phyloP scores from a whole-genome alignment of 1,140 invertebrate species.

The Diuraphis noxia region DNA sequence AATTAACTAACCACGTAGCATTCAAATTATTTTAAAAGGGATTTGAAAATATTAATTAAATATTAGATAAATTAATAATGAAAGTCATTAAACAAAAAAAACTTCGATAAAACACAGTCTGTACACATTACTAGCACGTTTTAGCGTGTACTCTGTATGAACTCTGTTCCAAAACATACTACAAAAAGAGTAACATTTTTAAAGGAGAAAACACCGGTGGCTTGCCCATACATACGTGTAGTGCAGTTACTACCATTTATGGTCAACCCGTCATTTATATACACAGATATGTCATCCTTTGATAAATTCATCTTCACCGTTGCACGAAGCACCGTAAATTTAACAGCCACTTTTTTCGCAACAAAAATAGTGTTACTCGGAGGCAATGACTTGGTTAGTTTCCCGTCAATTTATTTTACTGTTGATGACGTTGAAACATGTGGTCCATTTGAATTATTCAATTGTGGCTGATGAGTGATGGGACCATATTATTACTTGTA shows the following conservation, averaged over 20 bases:
- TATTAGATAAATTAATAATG: too few species aligned
- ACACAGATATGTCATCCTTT: constrained; percentile 19
- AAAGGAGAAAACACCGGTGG: background rate
- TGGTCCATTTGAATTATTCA: background rate
- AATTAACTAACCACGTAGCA: background rate
- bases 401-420: constrained; percentile 7
- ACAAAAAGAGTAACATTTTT: background rate
- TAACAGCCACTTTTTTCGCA: background rate
- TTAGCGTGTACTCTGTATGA: background rate
- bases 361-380: background rate
- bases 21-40: background rate
- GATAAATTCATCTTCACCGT: constrained; percentile 16
- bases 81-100: background rate
- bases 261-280: background rate
- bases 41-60: background rate
- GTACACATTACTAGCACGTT: background rate
- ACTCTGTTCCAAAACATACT: background rate
- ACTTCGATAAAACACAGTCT: background rate
- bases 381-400: constrained; percentile 9
- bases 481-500: background rate
- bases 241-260: background rate
- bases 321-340: constrained; percentile 8
- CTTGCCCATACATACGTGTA: background rate
- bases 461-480: background rate
- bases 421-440: background rate